Conservation (phyloP, 2,797 vertebrate species). For the Somateria mollissima region DNA sequence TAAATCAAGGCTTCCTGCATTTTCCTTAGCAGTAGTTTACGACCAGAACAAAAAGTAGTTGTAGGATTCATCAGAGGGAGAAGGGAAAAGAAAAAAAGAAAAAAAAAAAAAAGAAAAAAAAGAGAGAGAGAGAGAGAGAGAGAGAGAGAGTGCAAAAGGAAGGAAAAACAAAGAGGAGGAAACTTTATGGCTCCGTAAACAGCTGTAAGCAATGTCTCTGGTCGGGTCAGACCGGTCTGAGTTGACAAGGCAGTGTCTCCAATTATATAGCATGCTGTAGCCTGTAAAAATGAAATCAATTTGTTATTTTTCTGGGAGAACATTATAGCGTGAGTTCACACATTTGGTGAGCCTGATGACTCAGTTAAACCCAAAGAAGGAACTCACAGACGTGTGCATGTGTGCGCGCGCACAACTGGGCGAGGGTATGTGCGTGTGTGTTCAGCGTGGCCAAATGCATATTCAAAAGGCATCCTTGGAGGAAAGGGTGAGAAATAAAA, state of each 20-base stretch:
- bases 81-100: background rate
- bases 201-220: constrained; percentile 77
- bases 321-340: constrained; percentile 65
- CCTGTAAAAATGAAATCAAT: constrained; percentile 79
- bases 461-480: background rate
- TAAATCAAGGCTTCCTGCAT: background rate
- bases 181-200: constrained; percentile 73
- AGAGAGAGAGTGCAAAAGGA: constrained; percentile 38
- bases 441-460: background rate
- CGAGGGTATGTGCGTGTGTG: background rate
- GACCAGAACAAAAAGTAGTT: constrained; percentile 3
- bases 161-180: constrained; percentile 69
- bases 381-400: background rate
- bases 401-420: background rate
- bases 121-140: no score
- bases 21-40: constrained; percentile 3
- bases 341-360: constrained; percentile 69
- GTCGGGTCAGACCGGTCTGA: constrained; percentile 77
- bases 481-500: background rate
- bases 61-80: background rate
- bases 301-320: constrained; percentile 76
- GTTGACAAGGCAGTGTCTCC: constrained; percentile 77
- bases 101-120: background rate
- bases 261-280: constrained; percentile 77
- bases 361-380: constrained; percentile 48